These are phyloP conservation scores for Salminus brasiliensis DNA, from an alignment of 2,113 vertebrate species.

Conservation along the genomic window DNA sequence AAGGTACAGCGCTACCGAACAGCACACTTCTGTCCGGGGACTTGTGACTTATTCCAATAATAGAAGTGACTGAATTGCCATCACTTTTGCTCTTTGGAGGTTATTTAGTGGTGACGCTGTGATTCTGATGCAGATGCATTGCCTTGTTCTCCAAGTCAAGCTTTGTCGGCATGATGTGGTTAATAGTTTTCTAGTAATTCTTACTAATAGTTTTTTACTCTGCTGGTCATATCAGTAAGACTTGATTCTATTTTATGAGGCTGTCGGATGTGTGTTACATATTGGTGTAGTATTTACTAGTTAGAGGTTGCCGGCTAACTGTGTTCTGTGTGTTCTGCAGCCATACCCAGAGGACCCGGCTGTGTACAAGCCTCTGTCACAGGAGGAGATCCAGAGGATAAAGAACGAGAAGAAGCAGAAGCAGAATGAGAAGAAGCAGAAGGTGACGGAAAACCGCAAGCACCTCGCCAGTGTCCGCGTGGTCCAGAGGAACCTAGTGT, in stretches of 20 bases:
- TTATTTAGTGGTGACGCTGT: neutral
- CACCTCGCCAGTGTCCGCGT: constrained; percentile 97
- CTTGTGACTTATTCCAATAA: neutral
- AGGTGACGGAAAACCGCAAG: constrained; percentile 99
- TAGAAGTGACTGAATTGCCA: neutral
- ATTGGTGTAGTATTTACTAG: neutral
- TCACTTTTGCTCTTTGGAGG: neutral
- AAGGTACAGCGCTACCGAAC: constrained; percentile 77
- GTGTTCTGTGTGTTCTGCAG: constrained; percentile 66
- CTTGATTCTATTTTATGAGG: neutral
- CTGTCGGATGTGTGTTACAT: neutral
- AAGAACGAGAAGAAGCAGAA: constrained; percentile 99
- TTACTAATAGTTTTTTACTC: too few species aligned
- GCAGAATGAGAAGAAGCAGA: constrained; percentile 99
- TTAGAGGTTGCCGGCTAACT: neutral
- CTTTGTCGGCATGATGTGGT: neutral
- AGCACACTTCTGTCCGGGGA: neutral
- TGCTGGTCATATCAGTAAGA: neutral
- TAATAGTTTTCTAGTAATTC: neutral
- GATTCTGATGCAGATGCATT: neutral
- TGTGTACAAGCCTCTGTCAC: constrained; percentile 98
- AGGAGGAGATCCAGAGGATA: constrained; percentile 99
- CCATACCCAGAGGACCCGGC: constrained; percentile 99
- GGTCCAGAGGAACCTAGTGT: constrained; percentile 98
- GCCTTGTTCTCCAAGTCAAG: neutral